Base-by-base conservation (phyloP, 2,797 vertebrate species). In the Notolabrus celidotus region DNA sequence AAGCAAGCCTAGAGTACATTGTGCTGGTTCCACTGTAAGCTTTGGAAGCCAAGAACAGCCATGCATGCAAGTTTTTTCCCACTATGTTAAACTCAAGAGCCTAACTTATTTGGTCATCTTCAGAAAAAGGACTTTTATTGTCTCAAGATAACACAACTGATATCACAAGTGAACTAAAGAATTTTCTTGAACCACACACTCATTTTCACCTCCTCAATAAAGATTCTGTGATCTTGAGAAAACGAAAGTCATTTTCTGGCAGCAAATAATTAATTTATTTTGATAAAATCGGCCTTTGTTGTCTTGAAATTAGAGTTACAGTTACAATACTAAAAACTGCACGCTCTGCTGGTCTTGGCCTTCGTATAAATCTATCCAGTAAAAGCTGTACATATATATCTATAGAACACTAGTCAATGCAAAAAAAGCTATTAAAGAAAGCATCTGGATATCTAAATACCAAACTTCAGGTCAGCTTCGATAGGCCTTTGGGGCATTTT, bases 11-110 rank as follows among this genome's bases (percentile, higher is more conserved):
- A 42, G 22, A 42, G 36, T 70, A 4, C 43, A 47, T 52, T 74
- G 49, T 85, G 75, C 54, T 65, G 38, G 70, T 81, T 71, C 59
- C 73, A 79, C 80, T 82, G 74, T 65, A 57, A 25, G 16, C 27
- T n/a, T 10, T 27, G 7, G 46, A 25, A 25, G 46, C 22, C 46
- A 16, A 47, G 46, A 27, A 16, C 46, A 25, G 46, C 23, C 23
- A 9, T 9, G 14, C 23, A 47, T 47, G 23, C 22, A 9, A 8
- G 7, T 47, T 25, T 47, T 25, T 10, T 46, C 31, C 4, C 43
- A 45, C 10, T 12, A 8, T 47, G 22, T 12, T 14, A 3, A 46
- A 20, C 14, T 46, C 10, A 22, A 22, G 19, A 22, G 20, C 3
- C 1, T n/a, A n/a, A 31, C 29, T 46, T 22, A 22, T 2, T 14